phyloP scores from a whole-genome alignment of 2,888 invertebrate genomes.

The Petrolisthes cinctipes region DNA sequence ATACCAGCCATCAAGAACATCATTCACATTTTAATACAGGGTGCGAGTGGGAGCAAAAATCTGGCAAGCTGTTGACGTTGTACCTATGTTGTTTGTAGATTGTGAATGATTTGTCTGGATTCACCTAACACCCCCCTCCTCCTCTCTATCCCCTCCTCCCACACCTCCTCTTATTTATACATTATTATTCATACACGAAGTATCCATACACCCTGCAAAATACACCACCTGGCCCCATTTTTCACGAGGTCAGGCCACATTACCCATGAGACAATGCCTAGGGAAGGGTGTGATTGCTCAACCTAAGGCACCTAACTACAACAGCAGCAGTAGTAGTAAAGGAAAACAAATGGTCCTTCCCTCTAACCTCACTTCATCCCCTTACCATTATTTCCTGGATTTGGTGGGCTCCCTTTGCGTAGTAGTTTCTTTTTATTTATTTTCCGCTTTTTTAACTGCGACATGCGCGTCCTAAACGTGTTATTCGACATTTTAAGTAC shows the following conservation, averaged over 20 bases:
- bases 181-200: too few relatives aligned
- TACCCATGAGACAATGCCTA: not conserved
- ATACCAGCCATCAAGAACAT: too few relatives aligned
- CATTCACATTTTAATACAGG: too few relatives aligned
- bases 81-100: too few relatives aligned
- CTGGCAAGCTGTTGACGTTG: too few relatives aligned
- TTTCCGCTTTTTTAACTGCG: conserved; percentile 48
- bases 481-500: conserved; percentile 48
- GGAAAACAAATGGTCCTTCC: conserved; percentile 47
- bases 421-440: conserved; percentile 57
- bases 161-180: too few relatives aligned
- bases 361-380: not conserved
- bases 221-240: not conserved
- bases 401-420: conserved; percentile 48
- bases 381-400: conserved; percentile 60
- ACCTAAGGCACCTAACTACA: conserved; percentile 15
- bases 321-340: conserved; percentile 6
- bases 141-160: too few relatives aligned
- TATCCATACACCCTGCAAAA: not conserved
- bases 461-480: conserved; percentile 50
- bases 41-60: too few relatives aligned
- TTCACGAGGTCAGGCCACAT: not conserved
- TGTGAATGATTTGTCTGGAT: too few relatives aligned
- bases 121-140: too few relatives aligned
- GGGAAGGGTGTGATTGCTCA: conserved; percentile 20